These are phyloP conservation scores for Channa striata DNA, from an alignment of 2,797 vertebrate species.

Conservation along the genomic window DNA sequence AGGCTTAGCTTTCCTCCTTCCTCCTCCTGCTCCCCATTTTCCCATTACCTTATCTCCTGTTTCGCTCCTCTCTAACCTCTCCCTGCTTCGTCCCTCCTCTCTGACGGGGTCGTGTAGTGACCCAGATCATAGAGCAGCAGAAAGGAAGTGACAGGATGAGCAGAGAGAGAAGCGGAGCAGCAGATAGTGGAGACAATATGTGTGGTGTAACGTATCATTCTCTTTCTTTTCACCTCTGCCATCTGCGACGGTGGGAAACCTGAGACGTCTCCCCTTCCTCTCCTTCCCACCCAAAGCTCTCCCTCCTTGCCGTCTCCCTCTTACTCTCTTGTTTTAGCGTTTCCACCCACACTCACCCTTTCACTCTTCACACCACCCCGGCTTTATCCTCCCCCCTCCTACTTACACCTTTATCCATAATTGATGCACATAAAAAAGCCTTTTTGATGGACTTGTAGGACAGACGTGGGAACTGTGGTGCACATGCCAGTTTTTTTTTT, in stretches of 20 bases:
- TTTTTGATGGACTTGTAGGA: conserved; percentile 61
- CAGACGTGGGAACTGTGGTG: conserved; percentile 56
- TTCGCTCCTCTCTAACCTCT: conserved; percentile 30
- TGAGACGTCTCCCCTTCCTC: conserved; percentile 72
- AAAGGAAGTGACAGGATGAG: conserved; percentile 56
- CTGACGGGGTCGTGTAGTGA: conserved; percentile 66
- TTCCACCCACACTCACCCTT: conserved; percentile 62
- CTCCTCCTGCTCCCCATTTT: neutral
- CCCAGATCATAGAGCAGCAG: conserved; percentile 77
- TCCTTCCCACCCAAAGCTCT: conserved; percentile 56
- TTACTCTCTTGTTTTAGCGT: conserved; percentile 57
- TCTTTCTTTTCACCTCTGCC: conserved; percentile 82
- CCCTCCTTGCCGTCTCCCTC: conserved; percentile 22
- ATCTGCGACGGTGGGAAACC: conserved; percentile 85
- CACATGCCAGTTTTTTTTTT: conserved; percentile 37
- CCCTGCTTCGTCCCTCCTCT: conserved; percentile 40
- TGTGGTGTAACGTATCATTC: conserved; percentile 76
- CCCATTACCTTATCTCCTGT: conserved; percentile 20
- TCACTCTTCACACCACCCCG: conserved; percentile 33
- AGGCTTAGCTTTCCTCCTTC: conserved; percentile 24
- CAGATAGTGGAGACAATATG: conserved; percentile 72
- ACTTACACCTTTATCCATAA: conserved; percentile 85
- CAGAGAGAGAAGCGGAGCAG: conserved; percentile 46
- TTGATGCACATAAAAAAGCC: conserved; percentile 66
- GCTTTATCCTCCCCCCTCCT: conserved; percentile 50